These are phyloP conservation scores for Hemithea aestivaria DNA, from an alignment of 2,888 invertebrate species.

Conservation along the genomic window DNA sequence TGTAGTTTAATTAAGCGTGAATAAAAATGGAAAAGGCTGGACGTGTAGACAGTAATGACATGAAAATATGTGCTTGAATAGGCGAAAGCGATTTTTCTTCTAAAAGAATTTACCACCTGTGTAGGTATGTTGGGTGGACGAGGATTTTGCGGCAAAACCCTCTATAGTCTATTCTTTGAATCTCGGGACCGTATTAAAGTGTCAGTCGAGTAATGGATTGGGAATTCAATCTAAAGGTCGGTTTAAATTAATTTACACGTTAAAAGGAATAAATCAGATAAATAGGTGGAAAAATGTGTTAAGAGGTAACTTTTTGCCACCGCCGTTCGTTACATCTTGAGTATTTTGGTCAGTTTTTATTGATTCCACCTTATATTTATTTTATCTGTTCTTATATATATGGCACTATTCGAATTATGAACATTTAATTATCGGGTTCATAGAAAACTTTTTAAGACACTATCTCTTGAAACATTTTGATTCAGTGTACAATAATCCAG, in stretches of 20 bases:
- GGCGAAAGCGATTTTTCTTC: conserved; percentile 50
- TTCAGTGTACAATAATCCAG: too few relatives aligned
- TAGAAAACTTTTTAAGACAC: too few relatives aligned
- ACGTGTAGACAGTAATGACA: conserved; percentile 49
- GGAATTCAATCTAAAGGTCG: conserved; percentile 69
- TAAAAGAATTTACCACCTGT: conserved; percentile 55
- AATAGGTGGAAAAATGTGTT: conserved; percentile 61
- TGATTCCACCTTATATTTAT: too few relatives aligned
- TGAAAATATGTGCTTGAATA: conserved; percentile 44
- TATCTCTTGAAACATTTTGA: too few relatives aligned
- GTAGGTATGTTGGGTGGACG: conserved; percentile 49
- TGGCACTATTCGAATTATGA: too few relatives aligned
- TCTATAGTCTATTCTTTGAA: conserved; percentile 46
- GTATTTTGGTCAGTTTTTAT: too few relatives aligned
- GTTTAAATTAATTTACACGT: conserved; percentile 73
- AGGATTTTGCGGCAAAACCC: conserved; percentile 42
- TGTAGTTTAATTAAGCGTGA: conserved; percentile 57
- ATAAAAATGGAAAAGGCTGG: conserved; percentile 64
- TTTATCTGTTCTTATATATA: too few relatives aligned
- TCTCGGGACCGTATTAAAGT: conserved; percentile 57
- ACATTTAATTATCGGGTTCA: too few relatives aligned
- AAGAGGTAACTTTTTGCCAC: too few relatives aligned
- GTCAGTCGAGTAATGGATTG: conserved; percentile 64
- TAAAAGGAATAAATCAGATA: conserved; percentile 55
- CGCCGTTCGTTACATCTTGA: too few relatives aligned